Evolutionary conservation across 2,797 vertebrate species (phyloP), one percentile per base, ranked within the genome.

Genomic region (Hydrocynus forskahlii): DNA sequence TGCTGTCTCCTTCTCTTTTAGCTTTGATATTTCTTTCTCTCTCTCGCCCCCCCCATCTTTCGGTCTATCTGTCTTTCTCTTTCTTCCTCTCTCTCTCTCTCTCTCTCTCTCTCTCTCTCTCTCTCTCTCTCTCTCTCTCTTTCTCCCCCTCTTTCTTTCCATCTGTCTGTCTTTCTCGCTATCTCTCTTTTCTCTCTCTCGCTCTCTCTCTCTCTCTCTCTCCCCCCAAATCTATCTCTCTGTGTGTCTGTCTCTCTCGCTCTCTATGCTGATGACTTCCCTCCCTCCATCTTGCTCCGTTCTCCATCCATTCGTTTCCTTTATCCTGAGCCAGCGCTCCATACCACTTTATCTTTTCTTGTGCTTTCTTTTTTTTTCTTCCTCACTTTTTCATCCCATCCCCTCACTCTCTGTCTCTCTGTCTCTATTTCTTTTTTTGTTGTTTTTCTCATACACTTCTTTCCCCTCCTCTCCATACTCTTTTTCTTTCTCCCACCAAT

Each of bases 261-360:
- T 35, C 75, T 76, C 55, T 83, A 82, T 86, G 77, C 81, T 79
- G 85, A 75, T 78, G 78, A 70, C 57, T 45, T 0, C 67, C 57
- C 45, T 78, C 78, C 60, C 77, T 85, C 64, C 81, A 76, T 85
- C 81, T 80, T 77, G 73, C 54, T 68, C 55, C 69, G 21, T 35
- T 68, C 72, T 54, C 23, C 48, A 17, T 50, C 64, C 75, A 14
- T 57, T 54, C 60, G 29, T 52, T 10, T 66, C 38, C 19, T 14
- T 67, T 23, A 60, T n/a, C 16, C 63, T 1, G 17, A 45, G 19
- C 29, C 64, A 48, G 21, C 55, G 40, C 9, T 74, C 25, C 21
- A 43, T 19, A 12, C 40, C 9, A 16, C 73, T 35, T 9, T 2
- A 7, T 21, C 21, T n/a, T n/a, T n/a, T n/a, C n/a, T n/a, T n/a